A percentile compares a stretch with the other conserved stretches of the same genome.
phyloP scores from a whole-genome alignment of 2,113 vertebrate species.

The Pogona vitticeps region DNA sequence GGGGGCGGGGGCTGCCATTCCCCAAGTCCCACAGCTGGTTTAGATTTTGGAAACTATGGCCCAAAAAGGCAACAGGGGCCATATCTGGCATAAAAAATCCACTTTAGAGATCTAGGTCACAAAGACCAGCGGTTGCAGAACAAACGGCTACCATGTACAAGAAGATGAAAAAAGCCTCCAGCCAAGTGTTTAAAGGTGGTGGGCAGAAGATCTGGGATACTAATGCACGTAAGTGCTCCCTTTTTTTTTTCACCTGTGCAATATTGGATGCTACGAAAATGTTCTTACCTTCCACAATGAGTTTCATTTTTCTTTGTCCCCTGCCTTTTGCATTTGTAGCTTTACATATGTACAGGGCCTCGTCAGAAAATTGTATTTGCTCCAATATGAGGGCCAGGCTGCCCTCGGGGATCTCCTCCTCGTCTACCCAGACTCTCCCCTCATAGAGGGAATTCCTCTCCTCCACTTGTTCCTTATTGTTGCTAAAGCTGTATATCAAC shows the following conservation, averaged over 20 bases:
- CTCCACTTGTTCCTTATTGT: conserved; percentile 56
- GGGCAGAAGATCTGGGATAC: background rate
- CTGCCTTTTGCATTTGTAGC: conserved; percentile 48
- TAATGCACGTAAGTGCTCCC: too few species aligned
- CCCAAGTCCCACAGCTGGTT: too few species aligned
- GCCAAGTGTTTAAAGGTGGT: background rate
- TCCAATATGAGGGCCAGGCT: conserved; percentile 53
- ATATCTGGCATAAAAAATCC: too few species aligned
- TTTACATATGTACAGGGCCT: conserved; percentile 60
- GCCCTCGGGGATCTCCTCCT: conserved; percentile 54
- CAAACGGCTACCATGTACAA: background rate
- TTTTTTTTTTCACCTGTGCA: background rate
- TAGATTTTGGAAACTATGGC: too few species aligned
- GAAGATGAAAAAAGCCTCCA: background rate
- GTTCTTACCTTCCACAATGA: conserved; percentile 60
- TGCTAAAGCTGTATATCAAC: conserved; percentile 57
- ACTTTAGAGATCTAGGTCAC: too few species aligned
- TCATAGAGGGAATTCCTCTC: conserved; percentile 57
- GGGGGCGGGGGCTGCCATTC: too few species aligned
- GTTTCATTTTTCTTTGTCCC: conserved; percentile 52
- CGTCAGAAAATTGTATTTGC: conserved; percentile 59
- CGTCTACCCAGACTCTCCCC: conserved; percentile 58
- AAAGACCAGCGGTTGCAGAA: background rate
- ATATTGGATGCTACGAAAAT: background rate
- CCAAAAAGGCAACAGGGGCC: too few species aligned